Conservation (phyloP, 2,888 invertebrate genomes). For the Sthenelais limicola region DNA sequence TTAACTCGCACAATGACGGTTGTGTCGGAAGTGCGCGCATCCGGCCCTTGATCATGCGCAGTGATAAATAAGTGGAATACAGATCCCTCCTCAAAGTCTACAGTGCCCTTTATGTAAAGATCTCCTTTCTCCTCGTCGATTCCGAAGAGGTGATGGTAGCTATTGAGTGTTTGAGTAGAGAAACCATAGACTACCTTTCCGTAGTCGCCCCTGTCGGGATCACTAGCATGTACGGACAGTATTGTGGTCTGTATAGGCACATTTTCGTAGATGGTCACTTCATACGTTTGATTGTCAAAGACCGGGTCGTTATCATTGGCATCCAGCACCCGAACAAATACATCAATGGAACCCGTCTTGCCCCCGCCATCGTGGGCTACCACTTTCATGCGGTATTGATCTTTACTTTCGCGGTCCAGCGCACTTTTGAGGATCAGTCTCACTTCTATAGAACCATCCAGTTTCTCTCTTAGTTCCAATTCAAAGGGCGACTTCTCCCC, state of each 20-base stretch:
- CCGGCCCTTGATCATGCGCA: slow-evolving; percentile 61
- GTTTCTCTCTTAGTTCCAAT: slow-evolving; percentile 37
- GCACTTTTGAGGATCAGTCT: slow-evolving; percentile 45
- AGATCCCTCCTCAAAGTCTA: slow-evolving; percentile 47
- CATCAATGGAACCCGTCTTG: slow-evolving; percentile 47
- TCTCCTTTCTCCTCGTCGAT: slow-evolving; percentile 42
- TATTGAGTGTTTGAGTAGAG: slow-evolving; percentile 38
- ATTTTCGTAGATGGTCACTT: slow-evolving; percentile 50
- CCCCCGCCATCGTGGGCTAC: slow-evolving; percentile 73
- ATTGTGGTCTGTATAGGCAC: slow-evolving; percentile 41
- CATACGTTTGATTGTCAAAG: slow-evolving; percentile 49
- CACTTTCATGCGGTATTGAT: slow-evolving; percentile 47
- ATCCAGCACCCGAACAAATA: slow-evolving; percentile 48
- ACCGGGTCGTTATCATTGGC: slow-evolving; percentile 51
- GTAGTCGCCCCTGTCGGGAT: slow-evolving; percentile 51
- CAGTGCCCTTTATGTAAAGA: slow-evolving; percentile 34
- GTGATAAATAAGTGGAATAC: slow-evolving; percentile 46
- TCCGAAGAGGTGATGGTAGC: slow-evolving; percentile 45
- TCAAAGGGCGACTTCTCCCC: slow-evolving; percentile 26
- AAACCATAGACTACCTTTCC: slow-evolving; percentile 48
- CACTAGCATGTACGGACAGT: slow-evolving; percentile 49
- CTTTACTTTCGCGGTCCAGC: slow-evolving; percentile 50
- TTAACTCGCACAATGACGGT: slow-evolving; percentile 74
- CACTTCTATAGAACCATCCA: slow-evolving; percentile 50
- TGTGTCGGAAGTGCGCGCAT: slow-evolving; percentile 84